Evolutionary conservation across 1,140 invertebrate species (phyloP), one percentile per base, ranked within the genome.

Genomic region (Tetramorium parvispinum): DNA sequence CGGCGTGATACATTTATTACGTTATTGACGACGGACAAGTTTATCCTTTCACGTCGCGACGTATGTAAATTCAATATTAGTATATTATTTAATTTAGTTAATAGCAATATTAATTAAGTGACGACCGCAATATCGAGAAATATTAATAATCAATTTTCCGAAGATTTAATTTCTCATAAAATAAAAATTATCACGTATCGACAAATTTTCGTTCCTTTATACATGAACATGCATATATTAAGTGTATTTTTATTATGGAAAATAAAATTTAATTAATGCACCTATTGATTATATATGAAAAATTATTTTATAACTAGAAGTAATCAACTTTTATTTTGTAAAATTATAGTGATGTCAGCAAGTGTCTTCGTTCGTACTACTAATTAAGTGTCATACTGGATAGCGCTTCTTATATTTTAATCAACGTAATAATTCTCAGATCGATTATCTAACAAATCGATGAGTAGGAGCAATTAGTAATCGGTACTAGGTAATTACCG

Each of bases 401-500:
- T 8, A 27, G 6, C 16, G 53, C 21, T 65, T 61, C 57, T 55
- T 51, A 51, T 46, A 53, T 90, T 87, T 70, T 79, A 85, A 85
- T 87, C 85, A 46, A 24, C 32, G 5, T 16, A 16, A 85, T 61
- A 46, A 27, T 63, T 37, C 63, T 87, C 49, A 85, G 87, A 86
- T 90, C 59, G 70, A 75, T 87, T 75, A 86, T 43, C 32, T 53
- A 61, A 43, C 53, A 27, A 85, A 18, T 27, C 46, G 16, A 37
- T 18, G 53, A 85, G 71, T 83, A 88, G 32, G 61, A 57, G 89
- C 91, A 92, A 93, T 93, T 93, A 91, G 91, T 92, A 92, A 91
- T 88, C 85, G 86, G 85, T 88, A 91, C 78, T 63, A 85, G 77
- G 87, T 85, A 93, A 92, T 92, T 92, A 91, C 78, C 85, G 59